These are phyloP conservation scores for Chesias legatella DNA, from an alignment of 2,888 invertebrate genomes.

Conservation along the genomic window DNA sequence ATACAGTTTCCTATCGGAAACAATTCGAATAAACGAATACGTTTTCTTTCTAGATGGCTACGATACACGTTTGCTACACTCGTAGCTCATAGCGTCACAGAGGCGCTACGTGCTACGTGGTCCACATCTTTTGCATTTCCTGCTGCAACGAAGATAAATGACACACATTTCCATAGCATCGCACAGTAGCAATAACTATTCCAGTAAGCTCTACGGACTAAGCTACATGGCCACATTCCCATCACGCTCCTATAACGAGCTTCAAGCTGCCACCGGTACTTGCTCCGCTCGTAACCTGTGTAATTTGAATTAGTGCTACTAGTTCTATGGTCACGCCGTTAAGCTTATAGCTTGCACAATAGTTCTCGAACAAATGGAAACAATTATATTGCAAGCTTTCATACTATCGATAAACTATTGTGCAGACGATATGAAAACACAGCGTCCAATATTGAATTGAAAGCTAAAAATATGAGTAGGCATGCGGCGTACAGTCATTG, in stretches of 20 bases:
- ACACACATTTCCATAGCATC: constrained; percentile 7
- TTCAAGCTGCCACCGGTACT: constrained; percentile 20
- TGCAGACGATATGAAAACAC: constrained; percentile 17
- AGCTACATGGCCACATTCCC: constrained; percentile 17
- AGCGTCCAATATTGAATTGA: constrained; percentile 13
- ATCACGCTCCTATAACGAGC: constrained; percentile 23
- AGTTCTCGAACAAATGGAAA: constrained; percentile 13
- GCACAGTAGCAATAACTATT: constrained; percentile 8
- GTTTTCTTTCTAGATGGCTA: constrained; percentile 1
- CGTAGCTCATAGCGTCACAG: constrained; percentile 34
- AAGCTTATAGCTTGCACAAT: constrained; percentile 31
- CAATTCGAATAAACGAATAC: background rate
- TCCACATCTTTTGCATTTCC: constrained; percentile 19
- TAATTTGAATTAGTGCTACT: constrained; percentile 32
- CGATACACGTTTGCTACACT: constrained; percentile 29
- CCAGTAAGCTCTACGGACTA: constrained; percentile 15
- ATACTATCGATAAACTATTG: constrained; percentile 17
- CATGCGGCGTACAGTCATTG: constrained; percentile 13
- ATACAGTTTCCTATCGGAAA: background rate
- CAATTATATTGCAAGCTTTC: constrained; percentile 11
- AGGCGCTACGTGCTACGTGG: constrained; percentile 22
- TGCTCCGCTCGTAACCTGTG: constrained; percentile 35
- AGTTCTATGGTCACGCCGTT: constrained; percentile 34
- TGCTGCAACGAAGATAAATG: constrained; percentile 17
- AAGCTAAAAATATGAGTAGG: constrained; percentile 17